Evolutionary conservation across 2,888 invertebrate species (phyloP), one percentile per base, ranked within the genome.

Genomic region (Acanthosepion lycidas): DNA sequence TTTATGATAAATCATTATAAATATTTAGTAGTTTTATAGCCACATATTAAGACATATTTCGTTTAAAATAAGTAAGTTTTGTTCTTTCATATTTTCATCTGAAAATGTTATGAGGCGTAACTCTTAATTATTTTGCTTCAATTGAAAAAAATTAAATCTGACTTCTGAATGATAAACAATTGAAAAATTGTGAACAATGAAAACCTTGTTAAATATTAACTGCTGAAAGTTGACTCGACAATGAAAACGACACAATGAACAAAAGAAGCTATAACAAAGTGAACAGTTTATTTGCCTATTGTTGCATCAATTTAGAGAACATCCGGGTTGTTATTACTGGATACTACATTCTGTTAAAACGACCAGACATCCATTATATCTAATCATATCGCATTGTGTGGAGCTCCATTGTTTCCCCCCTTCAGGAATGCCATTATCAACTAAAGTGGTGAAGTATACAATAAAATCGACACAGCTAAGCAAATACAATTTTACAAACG

Each of bases 361-460:
- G 78, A n/a, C 78, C n/a, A 78, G 78, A 78, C 78, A 78, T 78
- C 78, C n/a, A 78, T 78, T 78, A 78, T 78, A 78, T 78, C 78
- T n/a, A n/a, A 78, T 78, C n/a, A 78, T 78, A n/a, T 78, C n/a
- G n/a, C 78, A 78, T 78, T 78, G 78, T n/a, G n/a, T n/a, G 12
- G 15, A 78, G 12, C 20, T n/a, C 12, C 78, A 78, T 78, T 78
- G 78, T 78, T 78, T n/a, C n/a, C n/a, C 18, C 9, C n/a, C 78
- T 78, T n/a, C 55, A n/a, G 78, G 78, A n/a, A 15, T n/a, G 9
- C n/a, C 78, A 78, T 78, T n/a, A 78, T n/a, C 15, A 78, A 78
- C n/a, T 15, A 78, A 78, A n/a, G 9, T 9, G 28, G 78, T n/a
- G n/a, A 9, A 78, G 4, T n/a, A n/a, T 78, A 5, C 2, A n/a